A percentile compares a stretch with the other conserved stretches of the same genome.
Conservation (phyloP, 2,797 vertebrate genomes). For the Parotocinclus haroldoi region DNA sequence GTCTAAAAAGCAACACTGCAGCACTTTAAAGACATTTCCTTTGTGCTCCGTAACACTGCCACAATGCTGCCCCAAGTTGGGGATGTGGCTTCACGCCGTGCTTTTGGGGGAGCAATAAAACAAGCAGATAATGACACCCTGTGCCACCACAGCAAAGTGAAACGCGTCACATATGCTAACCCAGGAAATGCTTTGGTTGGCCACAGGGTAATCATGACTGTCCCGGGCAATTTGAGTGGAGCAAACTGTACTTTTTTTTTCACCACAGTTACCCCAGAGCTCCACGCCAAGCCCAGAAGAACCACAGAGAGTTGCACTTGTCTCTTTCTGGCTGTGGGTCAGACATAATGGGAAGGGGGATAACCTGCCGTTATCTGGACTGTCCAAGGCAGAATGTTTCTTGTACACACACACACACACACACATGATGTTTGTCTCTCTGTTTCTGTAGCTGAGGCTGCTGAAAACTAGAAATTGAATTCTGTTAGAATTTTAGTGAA, state of each 20-base stretch:
- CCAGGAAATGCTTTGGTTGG: constrained; percentile 81
- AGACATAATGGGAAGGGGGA: constrained; percentile 47
- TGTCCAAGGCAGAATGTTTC: constrained; percentile 27
- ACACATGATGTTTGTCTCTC: constrained; percentile 46
- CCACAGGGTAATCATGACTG: constrained; percentile 82
- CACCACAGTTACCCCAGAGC: constrained; percentile 38
- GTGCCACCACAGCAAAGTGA: constrained; percentile 70
- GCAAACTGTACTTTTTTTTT: constrained; percentile 56
- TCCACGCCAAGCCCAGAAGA: constrained; percentile 29
- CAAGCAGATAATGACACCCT: constrained; percentile 76
- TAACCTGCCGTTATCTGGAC: constrained; percentile 30
- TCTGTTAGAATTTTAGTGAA: constrained; percentile 71
- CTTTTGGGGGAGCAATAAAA: constrained; percentile 75
- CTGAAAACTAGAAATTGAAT: constrained; percentile 77
- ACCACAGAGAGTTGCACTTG: constrained; percentile 67
- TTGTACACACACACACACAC: neutral
- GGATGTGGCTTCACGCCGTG: constrained; percentile 70
- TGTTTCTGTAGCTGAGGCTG: constrained; percentile 62
- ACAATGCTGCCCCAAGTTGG: constrained; percentile 59
- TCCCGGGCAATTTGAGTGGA: constrained; percentile 79
- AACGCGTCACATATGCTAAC: constrained; percentile 70
- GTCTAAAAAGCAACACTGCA: constrained; percentile 15
- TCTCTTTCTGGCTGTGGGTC: constrained; percentile 74
- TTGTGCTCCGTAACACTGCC: constrained; percentile 24
- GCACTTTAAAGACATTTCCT: constrained; percentile 22